Evolutionary conservation across 2,888 invertebrate genomes (phyloP), one percentile per base, ranked within the genome.

Genomic region (Lepidocyrtoides sp.): DNA sequence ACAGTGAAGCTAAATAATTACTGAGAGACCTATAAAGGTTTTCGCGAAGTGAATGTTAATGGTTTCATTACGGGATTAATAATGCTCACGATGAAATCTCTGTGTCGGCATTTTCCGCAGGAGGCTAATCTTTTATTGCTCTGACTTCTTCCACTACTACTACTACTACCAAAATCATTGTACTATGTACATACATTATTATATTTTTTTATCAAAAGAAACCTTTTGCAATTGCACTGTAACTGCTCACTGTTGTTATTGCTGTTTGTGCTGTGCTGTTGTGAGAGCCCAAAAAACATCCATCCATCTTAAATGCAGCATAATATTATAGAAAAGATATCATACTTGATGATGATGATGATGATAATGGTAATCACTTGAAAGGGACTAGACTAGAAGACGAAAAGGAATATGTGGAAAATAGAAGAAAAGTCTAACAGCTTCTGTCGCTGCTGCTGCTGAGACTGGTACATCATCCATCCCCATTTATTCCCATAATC

Each of bases 51-150:
- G 87, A 87, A 87, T 87, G 87, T 79, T 87, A 87, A 87, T 87
- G 87, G 87, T 79, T 87, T 87, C 87, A 87, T 87, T 87, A 87
- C 87, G 87, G 87, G 87, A 87, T 79, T 87, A 87, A 87, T 87
- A 87, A 87, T 87, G 87, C 87, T 87, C 87, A 87, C 87, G 87
- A 87, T 87, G 87, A 87, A 87, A 87, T 87, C 87, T 87, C 87
- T 87, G 87, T 87, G 87, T 87, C 87, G 87, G 87, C 87, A 79
- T 87, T 87, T 87, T 87, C 87, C 63, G 66, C 87, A 79, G 87
- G 79, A 87, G 87, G 87, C 87, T 87, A 87, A 87, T 87, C 87
- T 60, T 87, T 87, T 87, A 87, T 87, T 77, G 87, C 87, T 79
- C 69, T 44, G 48, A 36, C 66, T 66, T 32, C 66, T 14, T 29